These are phyloP conservation scores for Perca fluviatilis DNA, from an alignment of 2,113 vertebrate genomes.

Conservation along the genomic window DNA sequence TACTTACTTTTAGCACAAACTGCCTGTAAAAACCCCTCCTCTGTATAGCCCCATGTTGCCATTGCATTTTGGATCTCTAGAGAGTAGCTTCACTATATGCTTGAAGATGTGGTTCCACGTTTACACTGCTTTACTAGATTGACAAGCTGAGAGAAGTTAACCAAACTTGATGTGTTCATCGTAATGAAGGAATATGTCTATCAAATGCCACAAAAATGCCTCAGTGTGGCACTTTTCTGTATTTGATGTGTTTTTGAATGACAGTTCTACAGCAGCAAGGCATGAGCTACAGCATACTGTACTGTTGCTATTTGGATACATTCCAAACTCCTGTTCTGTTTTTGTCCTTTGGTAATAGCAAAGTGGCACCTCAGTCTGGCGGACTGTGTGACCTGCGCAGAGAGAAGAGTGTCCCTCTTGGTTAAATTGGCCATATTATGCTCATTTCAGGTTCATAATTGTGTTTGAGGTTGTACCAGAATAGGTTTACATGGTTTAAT, in stretches of 20 bases:
- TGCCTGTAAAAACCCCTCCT: neutral
- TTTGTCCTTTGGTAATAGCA: neutral
- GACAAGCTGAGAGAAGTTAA: slow-evolving; percentile 12
- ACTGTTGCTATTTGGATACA: neutral
- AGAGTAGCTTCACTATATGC: neutral
- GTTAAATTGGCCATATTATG: neutral
- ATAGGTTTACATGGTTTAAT: too few species aligned
- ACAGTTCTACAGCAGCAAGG: neutral
- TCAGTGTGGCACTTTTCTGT: neutral
- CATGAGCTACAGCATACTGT: neutral
- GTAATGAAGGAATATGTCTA: slow-evolving; percentile 3
- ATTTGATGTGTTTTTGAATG: slow-evolving; percentile 1
- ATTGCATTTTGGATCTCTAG: neutral
- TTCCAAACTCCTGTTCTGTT: neutral
- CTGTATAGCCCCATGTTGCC: neutral
- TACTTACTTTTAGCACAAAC: neutral
- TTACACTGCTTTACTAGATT: neutral
- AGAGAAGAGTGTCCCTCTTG: neutral
- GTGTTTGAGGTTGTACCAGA: too few species aligned
- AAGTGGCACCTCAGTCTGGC: neutral
- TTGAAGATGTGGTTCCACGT: neutral
- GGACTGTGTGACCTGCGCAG: neutral
- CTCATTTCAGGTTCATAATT: too few species aligned
- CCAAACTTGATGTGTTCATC: neutral
- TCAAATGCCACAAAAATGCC: neutral